Evolutionary conservation across 2,797 vertebrate species (phyloP).

Genomic region (Acanthornis magna): DNA sequence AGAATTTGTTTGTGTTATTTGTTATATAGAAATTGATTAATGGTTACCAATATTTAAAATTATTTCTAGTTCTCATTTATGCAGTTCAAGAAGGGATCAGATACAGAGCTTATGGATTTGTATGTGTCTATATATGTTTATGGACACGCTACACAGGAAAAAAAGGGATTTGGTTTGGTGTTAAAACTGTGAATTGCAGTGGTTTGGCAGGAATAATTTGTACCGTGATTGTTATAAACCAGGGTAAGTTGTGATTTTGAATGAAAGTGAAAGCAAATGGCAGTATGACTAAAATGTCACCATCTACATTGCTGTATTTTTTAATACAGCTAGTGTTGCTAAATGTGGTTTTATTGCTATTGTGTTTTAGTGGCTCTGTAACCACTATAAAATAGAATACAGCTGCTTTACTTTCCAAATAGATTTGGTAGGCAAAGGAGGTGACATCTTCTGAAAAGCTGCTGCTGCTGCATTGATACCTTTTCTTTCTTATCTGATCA

Average conservation of each 20-base stretch:
- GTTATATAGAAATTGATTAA: background rate
- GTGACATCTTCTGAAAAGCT: background rate
- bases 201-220: constrained; percentile 12
- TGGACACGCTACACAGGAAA: background rate
- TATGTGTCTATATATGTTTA: background rate
- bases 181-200: background rate
- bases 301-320: background rate
- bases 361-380: background rate
- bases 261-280: constrained; percentile 2
- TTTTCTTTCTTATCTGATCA: background rate
- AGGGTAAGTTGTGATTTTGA: background rate
- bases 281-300: background rate
- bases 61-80: background rate
- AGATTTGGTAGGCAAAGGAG: background rate
- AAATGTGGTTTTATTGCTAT: background rate
- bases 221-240: background rate
- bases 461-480: background rate
- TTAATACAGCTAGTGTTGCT: background rate
- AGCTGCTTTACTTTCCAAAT: background rate
- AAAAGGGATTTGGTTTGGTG: background rate
- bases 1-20: background rate
- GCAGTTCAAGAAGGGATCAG: background rate
- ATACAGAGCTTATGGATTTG: background rate
- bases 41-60: background rate
- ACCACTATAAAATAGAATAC: background rate